phyloP scores from a whole-genome alignment of 2,113 vertebrate genomes.

The Melozone crissalis region DNA sequence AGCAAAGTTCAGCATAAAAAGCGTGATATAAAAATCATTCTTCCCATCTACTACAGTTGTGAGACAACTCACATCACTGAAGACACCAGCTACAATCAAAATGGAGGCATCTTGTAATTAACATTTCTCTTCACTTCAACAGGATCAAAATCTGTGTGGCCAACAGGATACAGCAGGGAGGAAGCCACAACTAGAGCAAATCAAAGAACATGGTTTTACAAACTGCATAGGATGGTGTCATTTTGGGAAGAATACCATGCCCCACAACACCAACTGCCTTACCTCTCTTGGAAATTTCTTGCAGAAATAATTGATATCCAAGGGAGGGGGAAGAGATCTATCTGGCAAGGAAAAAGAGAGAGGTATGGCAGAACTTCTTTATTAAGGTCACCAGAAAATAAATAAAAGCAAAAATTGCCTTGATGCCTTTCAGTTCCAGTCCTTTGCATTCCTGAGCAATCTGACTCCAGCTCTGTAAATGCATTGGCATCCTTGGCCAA shows the following conservation, averaged over 20 bases:
- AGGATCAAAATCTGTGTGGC: not conserved
- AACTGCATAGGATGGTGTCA: not conserved
- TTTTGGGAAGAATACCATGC: not conserved
- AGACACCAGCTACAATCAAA: not conserved
- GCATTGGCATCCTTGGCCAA: conserved; percentile 48
- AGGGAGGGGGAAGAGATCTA: not conserved
- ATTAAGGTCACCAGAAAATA: conserved; percentile 12
- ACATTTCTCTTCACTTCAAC: not conserved
- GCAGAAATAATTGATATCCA: not conserved
- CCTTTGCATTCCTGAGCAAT: conserved; percentile 52
- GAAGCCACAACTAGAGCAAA: not conserved
- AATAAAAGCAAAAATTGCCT: conserved; percentile 27
- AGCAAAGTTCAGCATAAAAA: conserved; percentile 38
- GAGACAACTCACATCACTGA: not conserved
- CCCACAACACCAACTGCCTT: not conserved
- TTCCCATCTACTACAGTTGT: not conserved
- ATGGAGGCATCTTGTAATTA: not conserved
- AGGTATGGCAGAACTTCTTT: not conserved
- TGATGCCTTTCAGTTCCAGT: conserved; percentile 46
- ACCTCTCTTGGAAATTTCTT: not conserved
- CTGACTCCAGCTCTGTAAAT: conserved; percentile 45
- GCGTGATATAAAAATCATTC: not conserved
- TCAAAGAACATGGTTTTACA: not conserved
- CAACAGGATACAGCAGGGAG: not conserved
- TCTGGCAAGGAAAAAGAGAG: not conserved